These are phyloP conservation scores for Motacilla tschutschensis DNA, from an alignment of 2,113 vertebrate genomes.

Conservation along the genomic window DNA sequence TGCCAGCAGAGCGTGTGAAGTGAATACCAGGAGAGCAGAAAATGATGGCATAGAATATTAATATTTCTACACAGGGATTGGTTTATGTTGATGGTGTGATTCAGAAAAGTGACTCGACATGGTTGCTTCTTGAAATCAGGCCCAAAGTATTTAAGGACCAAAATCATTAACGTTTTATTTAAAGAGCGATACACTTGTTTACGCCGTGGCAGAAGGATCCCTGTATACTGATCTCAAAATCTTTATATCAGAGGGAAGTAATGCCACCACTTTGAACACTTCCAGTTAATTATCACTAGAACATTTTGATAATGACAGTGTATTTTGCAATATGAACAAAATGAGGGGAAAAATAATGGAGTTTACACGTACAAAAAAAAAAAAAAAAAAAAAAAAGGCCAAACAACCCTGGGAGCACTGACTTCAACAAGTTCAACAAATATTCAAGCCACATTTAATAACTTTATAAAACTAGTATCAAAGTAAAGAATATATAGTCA, in stretches of 20 bases:
- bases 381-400: not conserved
- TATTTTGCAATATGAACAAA: conserved; percentile 20
- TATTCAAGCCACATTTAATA: conserved; percentile 69
- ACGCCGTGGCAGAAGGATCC: not conserved
- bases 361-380: not conserved
- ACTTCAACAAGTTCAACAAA: conserved; percentile 49
- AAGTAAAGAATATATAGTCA: conserved; percentile 67
- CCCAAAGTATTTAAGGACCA: conserved; percentile 48
- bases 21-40: conserved; percentile 9
- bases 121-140: conserved; percentile 42
- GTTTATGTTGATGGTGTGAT: not conserved
- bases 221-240: not conserved
- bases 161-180: conserved; percentile 44
- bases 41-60: conserved; percentile 8
- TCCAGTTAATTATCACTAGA: conserved; percentile 30
- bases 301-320: not conserved
- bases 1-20: not conserved
- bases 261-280: conserved; percentile 14
- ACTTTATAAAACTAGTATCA: conserved; percentile 67
- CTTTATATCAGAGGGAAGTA: not conserved
- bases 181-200: conserved; percentile 17
- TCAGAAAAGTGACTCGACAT: conserved; percentile 23
- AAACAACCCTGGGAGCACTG: conserved; percentile 33
- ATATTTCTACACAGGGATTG: not conserved
- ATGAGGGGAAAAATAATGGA: not conserved